Base-by-base conservation (phyloP, 2,113 vertebrate genomes). In the Acinonyx jubatus region DNA sequence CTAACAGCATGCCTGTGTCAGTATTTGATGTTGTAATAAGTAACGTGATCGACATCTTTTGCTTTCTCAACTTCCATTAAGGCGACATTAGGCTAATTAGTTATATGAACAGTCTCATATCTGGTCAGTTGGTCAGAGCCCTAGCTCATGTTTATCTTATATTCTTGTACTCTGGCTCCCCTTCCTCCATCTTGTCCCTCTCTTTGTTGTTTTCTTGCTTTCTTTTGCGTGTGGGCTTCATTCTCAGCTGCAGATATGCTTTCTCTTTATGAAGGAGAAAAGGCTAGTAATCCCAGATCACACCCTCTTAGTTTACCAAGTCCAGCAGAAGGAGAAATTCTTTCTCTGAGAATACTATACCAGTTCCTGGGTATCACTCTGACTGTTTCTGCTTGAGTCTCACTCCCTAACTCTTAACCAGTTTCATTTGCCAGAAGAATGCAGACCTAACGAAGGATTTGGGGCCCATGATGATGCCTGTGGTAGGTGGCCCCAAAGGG, bases 401-500 rank as follows among this genome's bases (percentile, higher is more conserved):
- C 38, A 66, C 31, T 79, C 61, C 50, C 50, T 82, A 82, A 73
- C 25, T 83, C 68, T 80, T 45, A 97, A 33, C 23, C 31, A 36
- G 7, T 90, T 25, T 33, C 41, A 14, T 3, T 82, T 73, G 19
- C 57, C 41, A 73, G 63, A 63, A 29, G 27, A 89, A 94, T 29
- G 48, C 18, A 13, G 13, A 36, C 4, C 41, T 33, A 19, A 38
- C 13, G 55, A 50, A 74, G 52, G 6, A 9, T 16, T 23, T 31
- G 33, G 14, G 38, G 65, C 31, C 23, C 23, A 79, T 0, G 10
- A 18, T 25, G n/a, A 80, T 57, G 15, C 6, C 9, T 89, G 7
- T 12, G 41, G 2, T 52, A 1, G 29, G n/a, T 52, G 76, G 31
- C 5, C 0, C 4, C 4, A 12, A 29, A 89, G 31, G 21, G 5